Evolutionary conservation across 2,113 vertebrate genomes (phyloP).

Genomic region (Megalops atlanticus): DNA sequence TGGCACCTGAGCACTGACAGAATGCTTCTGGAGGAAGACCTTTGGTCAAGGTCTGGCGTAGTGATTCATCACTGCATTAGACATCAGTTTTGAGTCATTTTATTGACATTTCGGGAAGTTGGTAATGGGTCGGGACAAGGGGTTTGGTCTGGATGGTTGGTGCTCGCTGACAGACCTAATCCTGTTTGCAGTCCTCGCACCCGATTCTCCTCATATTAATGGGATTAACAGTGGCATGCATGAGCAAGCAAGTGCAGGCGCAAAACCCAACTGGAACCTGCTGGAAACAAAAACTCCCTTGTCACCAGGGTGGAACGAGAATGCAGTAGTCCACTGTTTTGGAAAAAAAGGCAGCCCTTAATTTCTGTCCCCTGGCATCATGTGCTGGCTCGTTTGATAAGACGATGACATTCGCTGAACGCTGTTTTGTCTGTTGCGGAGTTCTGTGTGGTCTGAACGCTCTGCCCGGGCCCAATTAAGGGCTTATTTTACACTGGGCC

Average conservation of each 20-base stretch:
- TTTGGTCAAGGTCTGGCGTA: constrained; percentile 28
- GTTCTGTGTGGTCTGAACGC: constrained; percentile 59
- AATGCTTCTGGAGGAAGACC: neutral
- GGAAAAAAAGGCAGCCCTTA: constrained; percentile 35
- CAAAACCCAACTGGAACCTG: too few relatives aligned
- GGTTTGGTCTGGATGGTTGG: constrained; percentile 67
- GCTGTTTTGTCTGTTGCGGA: constrained; percentile 58
- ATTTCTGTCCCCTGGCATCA: constrained; percentile 29
- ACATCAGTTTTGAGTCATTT: constrained; percentile 54
- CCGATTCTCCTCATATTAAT: constrained; percentile 70
- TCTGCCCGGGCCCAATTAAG: constrained; percentile 42
- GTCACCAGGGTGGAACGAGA: constrained; percentile 48
- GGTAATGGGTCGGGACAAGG: constrained; percentile 64
- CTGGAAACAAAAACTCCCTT: constrained; percentile 60
- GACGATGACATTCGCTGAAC: constrained; percentile 62
- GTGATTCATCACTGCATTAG: constrained; percentile 44
- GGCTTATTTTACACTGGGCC: constrained; percentile 50
- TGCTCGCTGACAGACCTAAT: constrained; percentile 67
- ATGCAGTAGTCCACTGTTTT: constrained; percentile 53
- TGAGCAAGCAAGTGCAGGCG: constrained; percentile 60
- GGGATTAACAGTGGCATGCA: constrained; percentile 67
- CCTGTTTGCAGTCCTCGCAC: constrained; percentile 54
- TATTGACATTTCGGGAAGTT: constrained; percentile 49
- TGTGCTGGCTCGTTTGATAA: constrained; percentile 51
- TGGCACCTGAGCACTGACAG: constrained; percentile 8